Percentiles rank a stretch among this genome's conserved stretches.
Evolutionary conservation across 2,797 vertebrate genomes (phyloP).

Genomic region (Typhlichthys eigenmanni): DNA sequence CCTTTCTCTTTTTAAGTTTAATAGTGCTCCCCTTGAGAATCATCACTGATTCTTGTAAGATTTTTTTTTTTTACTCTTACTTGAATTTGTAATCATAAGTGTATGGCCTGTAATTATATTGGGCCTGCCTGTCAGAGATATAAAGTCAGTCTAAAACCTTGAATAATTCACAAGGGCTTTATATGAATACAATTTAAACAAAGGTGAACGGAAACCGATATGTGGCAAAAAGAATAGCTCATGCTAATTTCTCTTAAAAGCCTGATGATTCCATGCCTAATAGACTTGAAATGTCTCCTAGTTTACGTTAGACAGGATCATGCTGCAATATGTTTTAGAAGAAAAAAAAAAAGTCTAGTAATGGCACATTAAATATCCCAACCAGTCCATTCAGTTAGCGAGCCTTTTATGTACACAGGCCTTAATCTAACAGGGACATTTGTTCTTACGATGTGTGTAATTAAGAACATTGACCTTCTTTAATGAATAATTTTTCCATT

Average conservation of each 20-base stretch:
- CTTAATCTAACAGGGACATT: conserved; percentile 48
- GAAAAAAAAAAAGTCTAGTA: conserved; percentile 47
- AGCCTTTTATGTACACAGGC: conserved; percentile 48
- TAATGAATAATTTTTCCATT: conserved; percentile 58
- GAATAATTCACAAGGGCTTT: conserved; percentile 71
- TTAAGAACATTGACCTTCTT: conserved; percentile 65
- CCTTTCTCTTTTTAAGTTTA: conserved; percentile 37
- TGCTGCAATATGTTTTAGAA: conserved; percentile 33
- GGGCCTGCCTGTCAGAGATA: conserved; percentile 69
- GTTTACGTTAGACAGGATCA: conserved; percentile 42
- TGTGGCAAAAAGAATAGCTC: conserved; percentile 55
- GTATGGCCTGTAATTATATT: conserved; percentile 69
- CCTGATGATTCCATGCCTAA: conserved; percentile 46
- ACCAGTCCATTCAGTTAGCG: conserved; percentile 43
- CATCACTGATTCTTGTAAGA: conserved; percentile 34
- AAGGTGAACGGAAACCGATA: conserved; percentile 54
- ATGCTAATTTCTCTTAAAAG: conserved; percentile 53
- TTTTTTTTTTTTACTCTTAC: conserved; percentile 14
- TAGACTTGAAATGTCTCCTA: conserved; percentile 47
- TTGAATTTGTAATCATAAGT: conserved; percentile 73
- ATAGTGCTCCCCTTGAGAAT: conserved; percentile 42
- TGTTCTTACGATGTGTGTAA: conserved; percentile 56
- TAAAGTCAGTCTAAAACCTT: conserved; percentile 63
- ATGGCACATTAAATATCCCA: conserved; percentile 57
- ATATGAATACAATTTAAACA: conserved; percentile 68